Conservation (phyloP, 2,888 invertebrate genomes). For the Pocota personata region DNA sequence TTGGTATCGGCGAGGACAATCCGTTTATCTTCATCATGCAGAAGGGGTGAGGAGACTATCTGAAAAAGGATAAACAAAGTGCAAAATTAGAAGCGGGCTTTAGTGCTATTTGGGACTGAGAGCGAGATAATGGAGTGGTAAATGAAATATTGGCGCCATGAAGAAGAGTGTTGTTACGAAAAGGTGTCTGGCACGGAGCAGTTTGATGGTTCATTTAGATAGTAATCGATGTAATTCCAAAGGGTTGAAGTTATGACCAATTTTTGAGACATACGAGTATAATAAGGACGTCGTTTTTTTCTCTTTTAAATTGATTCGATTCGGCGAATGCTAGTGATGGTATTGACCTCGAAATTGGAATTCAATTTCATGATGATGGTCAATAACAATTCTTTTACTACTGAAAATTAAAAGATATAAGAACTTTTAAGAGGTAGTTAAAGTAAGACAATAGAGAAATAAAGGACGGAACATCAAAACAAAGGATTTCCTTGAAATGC, state of each 20-base stretch:
- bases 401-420: neutral
- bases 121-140: slow-evolving; percentile 7
- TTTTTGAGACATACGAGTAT: neutral
- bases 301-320: slow-evolving; percentile 2
- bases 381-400: neutral
- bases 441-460: neutral
- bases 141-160: slow-evolving; percentile 57
- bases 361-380: slow-evolving; percentile 18
- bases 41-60: neutral
- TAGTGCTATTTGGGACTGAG: slow-evolving; percentile 3
- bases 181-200: slow-evolving; percentile 34
- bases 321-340: neutral
- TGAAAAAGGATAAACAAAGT: slow-evolving; percentile 37
- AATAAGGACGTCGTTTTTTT: neutral
- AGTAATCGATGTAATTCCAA: slow-evolving; percentile 55
- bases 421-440: neutral
- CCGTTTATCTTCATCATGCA: slow-evolving; percentile 58
- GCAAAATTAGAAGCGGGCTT: slow-evolving; percentile 40
- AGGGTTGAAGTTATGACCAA: slow-evolving; percentile 35
- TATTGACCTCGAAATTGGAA: slow-evolving; percentile 38
- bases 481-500: neutral
- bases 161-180: neutral
- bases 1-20: slow-evolving; percentile 66
- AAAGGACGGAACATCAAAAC: neutral
- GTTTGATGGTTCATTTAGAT: slow-evolving; percentile 41